Evolutionary conservation across 1,140 invertebrate genomes (phyloP).

Genomic region (Lycorma delicatula): DNA sequence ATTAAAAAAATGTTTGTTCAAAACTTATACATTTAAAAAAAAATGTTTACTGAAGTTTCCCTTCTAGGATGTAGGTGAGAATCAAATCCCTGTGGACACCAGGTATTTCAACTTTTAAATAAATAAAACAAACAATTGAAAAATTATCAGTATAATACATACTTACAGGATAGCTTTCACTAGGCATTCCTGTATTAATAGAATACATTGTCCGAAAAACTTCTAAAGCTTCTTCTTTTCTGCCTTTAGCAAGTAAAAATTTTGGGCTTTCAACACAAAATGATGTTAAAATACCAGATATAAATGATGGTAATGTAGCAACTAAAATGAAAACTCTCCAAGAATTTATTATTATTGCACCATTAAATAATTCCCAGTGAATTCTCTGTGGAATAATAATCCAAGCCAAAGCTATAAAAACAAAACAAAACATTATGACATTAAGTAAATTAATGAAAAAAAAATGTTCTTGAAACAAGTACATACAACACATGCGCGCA

Average conservation of each 20-base stretch:
- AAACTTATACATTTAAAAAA: background rate
- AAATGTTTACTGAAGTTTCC: conserved; percentile 7
- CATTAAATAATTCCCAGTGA: background rate
- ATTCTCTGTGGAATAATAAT: conserved; percentile 1
- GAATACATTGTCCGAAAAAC: conserved; percentile 50
- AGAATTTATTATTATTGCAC: conserved; percentile 32
- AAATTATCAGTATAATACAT: too few species aligned
- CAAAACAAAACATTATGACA: too few species aligned
- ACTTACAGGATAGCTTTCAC: conserved; percentile 54
- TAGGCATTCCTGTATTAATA: conserved; percentile 49
- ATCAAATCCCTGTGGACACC: background rate
- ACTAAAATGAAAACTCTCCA: conserved; percentile 68
- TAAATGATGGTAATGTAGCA: conserved; percentile 52
- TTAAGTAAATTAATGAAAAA: too few species aligned
- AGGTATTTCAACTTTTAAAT: background rate
- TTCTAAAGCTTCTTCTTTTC: conserved; percentile 53
- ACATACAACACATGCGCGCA: too few species aligned
- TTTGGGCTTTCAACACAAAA: conserved; percentile 75
- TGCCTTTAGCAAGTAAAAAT: conserved; percentile 64
- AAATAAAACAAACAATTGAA: background rate
- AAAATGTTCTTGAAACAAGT: too few species aligned
- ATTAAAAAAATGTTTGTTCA: too few species aligned
- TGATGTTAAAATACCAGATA: conserved; percentile 49
- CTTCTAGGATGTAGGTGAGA: background rate
- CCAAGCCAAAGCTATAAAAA: conserved; percentile 2